Evolutionary conservation across 2,797 vertebrate species (phyloP).

Genomic region (Dipus sagitta): DNA sequence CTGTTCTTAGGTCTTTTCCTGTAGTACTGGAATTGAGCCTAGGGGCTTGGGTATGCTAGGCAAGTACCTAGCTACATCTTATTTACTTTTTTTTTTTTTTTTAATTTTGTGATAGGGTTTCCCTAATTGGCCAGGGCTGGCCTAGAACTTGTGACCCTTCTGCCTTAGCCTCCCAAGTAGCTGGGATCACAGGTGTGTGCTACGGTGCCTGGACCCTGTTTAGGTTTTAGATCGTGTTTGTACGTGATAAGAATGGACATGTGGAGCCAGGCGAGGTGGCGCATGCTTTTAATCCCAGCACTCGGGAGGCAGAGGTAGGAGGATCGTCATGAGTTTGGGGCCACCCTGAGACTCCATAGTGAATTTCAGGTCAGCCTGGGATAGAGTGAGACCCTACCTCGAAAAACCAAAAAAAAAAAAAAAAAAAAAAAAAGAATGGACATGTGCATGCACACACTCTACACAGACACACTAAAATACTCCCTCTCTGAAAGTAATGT

Average conservation of each 20-base stretch:
- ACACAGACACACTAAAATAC: neutral
- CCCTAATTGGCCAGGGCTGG: too few relatives aligned
- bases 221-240: neutral
- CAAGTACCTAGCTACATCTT: neutral
- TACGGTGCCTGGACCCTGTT: neutral
- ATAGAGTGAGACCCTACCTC: too few relatives aligned
- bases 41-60: accelerated
- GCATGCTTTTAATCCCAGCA: too few relatives aligned
- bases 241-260: accelerated
- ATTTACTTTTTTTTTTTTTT: too few relatives aligned
- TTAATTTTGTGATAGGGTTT: neutral
- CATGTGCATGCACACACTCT: accelerated
- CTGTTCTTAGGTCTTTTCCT: neutral
- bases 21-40: neutral
- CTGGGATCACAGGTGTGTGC: neutral
- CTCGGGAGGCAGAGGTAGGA: too few relatives aligned
- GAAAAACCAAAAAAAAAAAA: too few relatives aligned
- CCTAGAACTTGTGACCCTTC: neutral
- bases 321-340: too few relatives aligned
- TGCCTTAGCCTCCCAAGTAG: neutral
- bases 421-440: too few relatives aligned
- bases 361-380: too few relatives aligned
- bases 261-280: too few relatives aligned
- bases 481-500: neutral
- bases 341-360: too few relatives aligned